Evolutionary conservation across 2,888 invertebrate species (phyloP).

Genomic region (Brassicogethes aeneus): DNA sequence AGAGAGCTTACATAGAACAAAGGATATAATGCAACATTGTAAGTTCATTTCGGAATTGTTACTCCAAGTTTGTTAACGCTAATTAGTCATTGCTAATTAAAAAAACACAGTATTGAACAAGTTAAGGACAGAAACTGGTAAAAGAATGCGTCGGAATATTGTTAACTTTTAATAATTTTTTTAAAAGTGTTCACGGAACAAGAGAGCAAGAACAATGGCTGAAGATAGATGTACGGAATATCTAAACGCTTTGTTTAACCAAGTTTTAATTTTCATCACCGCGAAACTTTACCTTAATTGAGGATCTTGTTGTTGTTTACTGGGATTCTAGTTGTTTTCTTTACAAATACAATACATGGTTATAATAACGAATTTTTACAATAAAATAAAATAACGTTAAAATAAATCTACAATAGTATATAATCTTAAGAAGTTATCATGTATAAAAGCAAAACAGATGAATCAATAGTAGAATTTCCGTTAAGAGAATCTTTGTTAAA

Average conservation of each 20-base stretch:
- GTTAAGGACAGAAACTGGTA: constrained; percentile 16
- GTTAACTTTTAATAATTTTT: background rate
- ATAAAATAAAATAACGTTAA: no score
- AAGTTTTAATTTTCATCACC: background rate
- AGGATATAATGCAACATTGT: constrained; percentile 22
- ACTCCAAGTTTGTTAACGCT: constrained; percentile 28
- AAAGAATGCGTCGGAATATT: constrained; percentile 9
- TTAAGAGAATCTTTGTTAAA: constrained; percentile 3
- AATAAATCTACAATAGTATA: no score
- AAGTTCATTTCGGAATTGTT: constrained; percentile 25
- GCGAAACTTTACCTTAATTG: background rate
- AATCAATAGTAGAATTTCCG: no score
- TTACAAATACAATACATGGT: no score
- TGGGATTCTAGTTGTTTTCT: no score
- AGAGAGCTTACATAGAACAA: constrained; percentile 21
- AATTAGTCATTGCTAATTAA: constrained; percentile 34
- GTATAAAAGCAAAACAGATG: no score
- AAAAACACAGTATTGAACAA: constrained; percentile 23
- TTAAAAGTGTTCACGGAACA: background rate
- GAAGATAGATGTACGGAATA: background rate
- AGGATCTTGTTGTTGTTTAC: background rate
- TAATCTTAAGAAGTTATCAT: no score
- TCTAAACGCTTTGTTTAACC: background rate
- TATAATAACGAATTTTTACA: no score
- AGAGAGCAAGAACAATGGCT: background rate